Percentiles rank a stretch among this genome's conserved stretches.
Evolutionary conservation across 2,888 invertebrate genomes (phyloP).

Genomic region (Acanthococcus lagerstroemiae): DNA sequence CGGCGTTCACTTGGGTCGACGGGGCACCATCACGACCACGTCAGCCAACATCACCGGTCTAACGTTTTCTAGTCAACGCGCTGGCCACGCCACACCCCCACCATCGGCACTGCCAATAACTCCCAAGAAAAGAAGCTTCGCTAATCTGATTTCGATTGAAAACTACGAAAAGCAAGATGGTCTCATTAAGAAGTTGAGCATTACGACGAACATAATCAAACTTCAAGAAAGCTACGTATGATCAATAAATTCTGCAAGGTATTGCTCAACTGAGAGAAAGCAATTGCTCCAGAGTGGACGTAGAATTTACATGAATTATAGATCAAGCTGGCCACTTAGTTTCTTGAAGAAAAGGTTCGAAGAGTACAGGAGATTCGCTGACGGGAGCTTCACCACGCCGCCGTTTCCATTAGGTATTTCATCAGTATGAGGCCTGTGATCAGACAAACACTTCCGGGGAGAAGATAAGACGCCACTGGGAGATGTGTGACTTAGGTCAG

Average conservation of each 20-base stretch:
- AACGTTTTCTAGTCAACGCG: slow-evolving; percentile 23
- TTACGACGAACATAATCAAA: slow-evolving; percentile 29
- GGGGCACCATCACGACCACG: slow-evolving; percentile 49
- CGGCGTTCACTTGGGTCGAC: slow-evolving; percentile 48
- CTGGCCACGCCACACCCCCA: neutral
- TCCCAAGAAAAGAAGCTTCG: slow-evolving; percentile 36
- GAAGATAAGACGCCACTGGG: too few relatives aligned
- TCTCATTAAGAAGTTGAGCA: slow-evolving; percentile 35
- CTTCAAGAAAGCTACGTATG: slow-evolving; percentile 36
- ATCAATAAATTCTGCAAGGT: too few relatives aligned
- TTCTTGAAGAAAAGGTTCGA: too few relatives aligned
- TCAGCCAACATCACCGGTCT: slow-evolving; percentile 31
- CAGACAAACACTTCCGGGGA: too few relatives aligned
- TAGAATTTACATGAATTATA: neutral
- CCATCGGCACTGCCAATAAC: slow-evolving; percentile 32
- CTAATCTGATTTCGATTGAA: slow-evolving; percentile 34
- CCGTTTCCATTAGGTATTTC: too few relatives aligned
- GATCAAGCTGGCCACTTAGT: neutral
- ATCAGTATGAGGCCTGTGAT: too few relatives aligned
- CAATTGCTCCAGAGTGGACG: too few relatives aligned
- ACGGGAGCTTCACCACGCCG: too few relatives aligned
- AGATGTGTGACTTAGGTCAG: too few relatives aligned
- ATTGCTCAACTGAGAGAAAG: too few relatives aligned
- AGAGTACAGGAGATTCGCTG: too few relatives aligned
- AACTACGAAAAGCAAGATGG: slow-evolving; percentile 30